Percentiles rank a stretch among this genome's conserved stretches.
Conservation (phyloP, 2,113 vertebrate species). For the Laterallus jamaicensis region DNA sequence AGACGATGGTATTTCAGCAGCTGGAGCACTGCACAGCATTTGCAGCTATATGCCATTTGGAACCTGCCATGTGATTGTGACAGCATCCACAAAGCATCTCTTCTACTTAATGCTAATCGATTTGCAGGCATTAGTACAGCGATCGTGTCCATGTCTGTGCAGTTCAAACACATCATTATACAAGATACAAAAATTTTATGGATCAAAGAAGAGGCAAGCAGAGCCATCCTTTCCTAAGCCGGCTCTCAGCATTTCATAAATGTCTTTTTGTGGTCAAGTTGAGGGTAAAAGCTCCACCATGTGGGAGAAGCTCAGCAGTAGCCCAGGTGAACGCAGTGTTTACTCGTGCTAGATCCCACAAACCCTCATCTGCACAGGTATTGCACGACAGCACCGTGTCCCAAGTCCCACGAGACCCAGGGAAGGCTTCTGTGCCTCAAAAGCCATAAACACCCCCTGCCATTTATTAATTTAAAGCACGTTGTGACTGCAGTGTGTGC, state of each 20-base stretch:
- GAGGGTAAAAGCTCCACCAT: conserved; percentile 69
- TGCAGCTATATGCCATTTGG: neutral
- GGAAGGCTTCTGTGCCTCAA: neutral
- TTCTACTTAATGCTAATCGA: neutral
- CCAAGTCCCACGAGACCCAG: rapidly evolving
- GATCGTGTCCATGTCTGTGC: rapidly evolving
- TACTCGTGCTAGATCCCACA: neutral
- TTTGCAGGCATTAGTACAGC: neutral
- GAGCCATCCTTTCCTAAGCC: neutral
- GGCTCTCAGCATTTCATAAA: neutral
- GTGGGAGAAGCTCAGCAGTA: conserved; percentile 66
- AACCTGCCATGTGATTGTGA: rapidly evolving
- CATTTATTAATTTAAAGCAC: neutral
- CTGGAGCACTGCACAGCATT: neutral
- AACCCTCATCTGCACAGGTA: neutral
- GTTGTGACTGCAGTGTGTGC: rapidly evolving
- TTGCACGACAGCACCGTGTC: rapidly evolving
- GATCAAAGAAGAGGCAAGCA: neutral
- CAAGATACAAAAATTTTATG: neutral
- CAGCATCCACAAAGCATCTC: neutral
- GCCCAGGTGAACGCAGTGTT: neutral
- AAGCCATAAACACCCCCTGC: rapidly evolving
- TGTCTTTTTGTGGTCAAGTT: conserved; percentile 43
- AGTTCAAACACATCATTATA: neutral
- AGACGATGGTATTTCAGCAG: neutral